Base-by-base conservation (phyloP, 2,888 invertebrate species). In the Oscheius myriophilus region DNA sequence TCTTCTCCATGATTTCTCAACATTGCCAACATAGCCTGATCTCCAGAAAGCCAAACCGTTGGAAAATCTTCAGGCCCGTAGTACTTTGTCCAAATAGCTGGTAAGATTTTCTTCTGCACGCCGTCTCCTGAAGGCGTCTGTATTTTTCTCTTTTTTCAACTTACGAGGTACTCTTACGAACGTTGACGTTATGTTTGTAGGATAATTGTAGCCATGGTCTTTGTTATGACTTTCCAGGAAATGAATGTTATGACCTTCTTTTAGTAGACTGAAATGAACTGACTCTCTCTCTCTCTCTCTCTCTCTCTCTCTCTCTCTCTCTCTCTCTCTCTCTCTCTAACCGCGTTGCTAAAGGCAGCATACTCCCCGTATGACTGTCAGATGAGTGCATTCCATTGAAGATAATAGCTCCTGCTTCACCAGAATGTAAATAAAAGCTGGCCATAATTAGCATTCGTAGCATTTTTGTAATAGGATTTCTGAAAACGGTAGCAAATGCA, bases 351-450 rank as follows among this genome's bases (percentile, higher is more conserved):
- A 71, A 42, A 9, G 74, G 71, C 43, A 74, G 26, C 71, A 74
- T 71, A 55, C 69, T 74, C 11, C 67, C 70, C 33, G 70, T 70
- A 54, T 74, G 74, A 39, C 68, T 68, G 23, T 51, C 59, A 1
- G 69, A 69, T 6, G 59, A 45, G 51, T 74, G 74, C 74, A 74
- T 74, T 39, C 69, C 71, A 61, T 71, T 69, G 66, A 71, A 74
- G 45, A 71, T 52, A 53, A 73, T 71, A n/a, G 33, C 9, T 11
- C 49, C 49, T 18, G 21, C 18, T n/a, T n/a, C n/a, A n/a, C n/a
- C n/a, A n/a, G n/a, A n/a, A n/a, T n/a, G n/a, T n/a, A n/a, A n/a
- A n/a, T n/a, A n/a, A n/a, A n/a, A n/a, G n/a, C n/a, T n/a, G n/a
- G n/a, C n/a, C n/a, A n/a, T n/a, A n/a, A n/a, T n/a, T n/a, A n/a